Percentiles rank a stretch among this genome's conserved stretches.
phyloP scores from a whole-genome alignment of 2,888 invertebrate genomes.

The Eupeodes latifasciatus region DNA sequence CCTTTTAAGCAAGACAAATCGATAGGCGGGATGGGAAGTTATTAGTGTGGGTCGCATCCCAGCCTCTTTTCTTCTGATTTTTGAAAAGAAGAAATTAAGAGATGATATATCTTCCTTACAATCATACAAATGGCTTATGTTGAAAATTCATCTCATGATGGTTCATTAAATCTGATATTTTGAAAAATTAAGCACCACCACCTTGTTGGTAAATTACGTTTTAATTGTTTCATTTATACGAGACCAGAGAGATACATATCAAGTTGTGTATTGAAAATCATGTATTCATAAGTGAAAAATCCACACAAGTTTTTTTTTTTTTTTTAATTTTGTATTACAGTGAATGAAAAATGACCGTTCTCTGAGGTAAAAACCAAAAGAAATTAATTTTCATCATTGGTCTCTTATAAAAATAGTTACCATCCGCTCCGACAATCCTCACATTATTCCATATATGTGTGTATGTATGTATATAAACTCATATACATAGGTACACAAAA shows the following conservation, averaged over 20 bases:
- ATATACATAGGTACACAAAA: too few species aligned
- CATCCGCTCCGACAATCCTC: background rate
- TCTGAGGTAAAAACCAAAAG: conserved; percentile 12
- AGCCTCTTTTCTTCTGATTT: too few species aligned
- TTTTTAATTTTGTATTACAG: too few species aligned
- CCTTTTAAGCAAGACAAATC: too few species aligned
- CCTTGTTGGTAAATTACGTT: background rate
- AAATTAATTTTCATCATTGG: conserved; percentile 26
- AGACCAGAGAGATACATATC: background rate
- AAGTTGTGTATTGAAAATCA: background rate
- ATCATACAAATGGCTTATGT: too few species aligned
- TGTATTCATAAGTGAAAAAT: background rate
- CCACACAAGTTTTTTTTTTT: background rate
- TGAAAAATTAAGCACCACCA: background rate
- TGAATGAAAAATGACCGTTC: background rate
- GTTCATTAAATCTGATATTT: background rate
- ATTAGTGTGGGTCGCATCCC: too few species aligned
- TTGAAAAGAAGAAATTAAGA: too few species aligned
- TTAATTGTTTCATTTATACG: background rate
- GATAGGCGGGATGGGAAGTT: too few species aligned
- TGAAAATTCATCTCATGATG: background rate
- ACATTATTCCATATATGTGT: background rate
- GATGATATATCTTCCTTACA: too few species aligned
- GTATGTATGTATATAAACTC: background rate
- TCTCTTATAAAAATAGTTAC: conserved; percentile 2